Conservation (phyloP, 2,113 vertebrate species). For the Eira barbara region DNA sequence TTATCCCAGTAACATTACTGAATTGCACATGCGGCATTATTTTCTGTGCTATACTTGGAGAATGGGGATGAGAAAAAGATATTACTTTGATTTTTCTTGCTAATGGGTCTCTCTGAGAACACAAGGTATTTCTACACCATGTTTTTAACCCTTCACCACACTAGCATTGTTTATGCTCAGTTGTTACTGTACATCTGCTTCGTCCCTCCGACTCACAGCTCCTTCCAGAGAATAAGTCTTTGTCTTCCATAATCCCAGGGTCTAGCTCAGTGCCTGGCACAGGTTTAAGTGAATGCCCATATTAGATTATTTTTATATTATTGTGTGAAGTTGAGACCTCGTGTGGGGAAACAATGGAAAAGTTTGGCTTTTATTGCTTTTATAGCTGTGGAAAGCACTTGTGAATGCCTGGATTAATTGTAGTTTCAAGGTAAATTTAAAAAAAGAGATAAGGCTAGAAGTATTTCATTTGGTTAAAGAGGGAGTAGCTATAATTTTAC, state of each 20-base stretch:
- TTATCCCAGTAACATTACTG: background rate
- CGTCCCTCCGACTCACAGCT: accelerated
- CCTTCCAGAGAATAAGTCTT: background rate
- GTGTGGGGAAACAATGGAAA: background rate
- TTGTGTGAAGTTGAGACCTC: background rate
- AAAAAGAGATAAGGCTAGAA: background rate
- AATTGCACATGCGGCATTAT: background rate
- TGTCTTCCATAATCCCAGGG: background rate
- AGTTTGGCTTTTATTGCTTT: background rate
- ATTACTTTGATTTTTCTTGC: background rate
- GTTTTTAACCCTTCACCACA: background rate
- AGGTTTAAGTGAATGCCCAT: background rate
- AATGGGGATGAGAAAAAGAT: background rate
- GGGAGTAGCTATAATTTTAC: background rate
- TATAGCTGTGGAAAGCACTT: background rate
- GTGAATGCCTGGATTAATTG: background rate
- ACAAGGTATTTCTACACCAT: background rate
- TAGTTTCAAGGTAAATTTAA: background rate
- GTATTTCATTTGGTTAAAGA: background rate
- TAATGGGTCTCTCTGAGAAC: background rate
- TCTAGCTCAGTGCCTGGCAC: background rate
- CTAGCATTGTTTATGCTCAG: background rate
- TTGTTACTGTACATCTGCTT: background rate
- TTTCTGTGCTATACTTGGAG: background rate
- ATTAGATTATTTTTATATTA: background rate